Evolutionary conservation across 64 coral and sea anemone species (phyloP).

Genomic region (Stichodactyla helianthus): DNA sequence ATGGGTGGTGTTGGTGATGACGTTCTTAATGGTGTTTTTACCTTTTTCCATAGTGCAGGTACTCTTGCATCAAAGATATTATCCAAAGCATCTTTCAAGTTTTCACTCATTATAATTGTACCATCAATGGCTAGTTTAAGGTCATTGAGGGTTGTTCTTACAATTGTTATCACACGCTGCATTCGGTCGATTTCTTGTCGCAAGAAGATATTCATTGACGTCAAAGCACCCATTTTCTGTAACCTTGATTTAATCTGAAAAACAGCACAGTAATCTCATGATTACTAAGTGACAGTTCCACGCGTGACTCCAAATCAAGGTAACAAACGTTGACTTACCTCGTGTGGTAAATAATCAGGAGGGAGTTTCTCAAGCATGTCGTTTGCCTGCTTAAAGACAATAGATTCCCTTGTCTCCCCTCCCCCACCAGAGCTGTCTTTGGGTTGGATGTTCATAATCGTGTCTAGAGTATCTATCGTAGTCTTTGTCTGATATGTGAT

Average conservation of each 20-base stretch:
- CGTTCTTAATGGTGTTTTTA: not conserved
- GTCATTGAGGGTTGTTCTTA: slow-evolving; percentile 74
- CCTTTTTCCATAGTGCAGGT: slow-evolving; percentile 91
- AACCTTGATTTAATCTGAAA: slow-evolving; percentile 79
- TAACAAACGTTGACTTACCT: slow-evolving; percentile 41
- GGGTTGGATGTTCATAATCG: slow-evolving; percentile 94
- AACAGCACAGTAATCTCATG: not conserved
- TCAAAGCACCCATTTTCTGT: slow-evolving; percentile 95
- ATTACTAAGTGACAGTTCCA: not conserved
- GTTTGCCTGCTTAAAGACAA: slow-evolving; percentile 81
- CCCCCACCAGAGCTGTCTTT: slow-evolving; percentile 95
- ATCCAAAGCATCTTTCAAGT: slow-evolving; percentile 92
- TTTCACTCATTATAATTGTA: slow-evolving; percentile 97
- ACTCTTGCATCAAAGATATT: slow-evolving; percentile 97
- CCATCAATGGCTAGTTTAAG: slow-evolving; percentile 95
- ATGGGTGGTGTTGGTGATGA: not conserved
- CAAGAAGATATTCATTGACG: slow-evolving; percentile 95
- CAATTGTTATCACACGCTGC: slow-evolving; percentile 83
- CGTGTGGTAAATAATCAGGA: slow-evolving; percentile 73
- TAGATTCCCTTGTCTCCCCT: slow-evolving; percentile 84
- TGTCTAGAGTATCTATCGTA: slow-evolving; percentile 88
- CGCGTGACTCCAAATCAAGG: not conserved
- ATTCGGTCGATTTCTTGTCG: slow-evolving; percentile 98
- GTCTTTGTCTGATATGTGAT: slow-evolving; percentile 99
- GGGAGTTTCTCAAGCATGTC: slow-evolving; percentile 98